Evolutionary conservation across 2,113 vertebrate genomes (phyloP).

Genomic region (Chunga burmeisteri): DNA sequence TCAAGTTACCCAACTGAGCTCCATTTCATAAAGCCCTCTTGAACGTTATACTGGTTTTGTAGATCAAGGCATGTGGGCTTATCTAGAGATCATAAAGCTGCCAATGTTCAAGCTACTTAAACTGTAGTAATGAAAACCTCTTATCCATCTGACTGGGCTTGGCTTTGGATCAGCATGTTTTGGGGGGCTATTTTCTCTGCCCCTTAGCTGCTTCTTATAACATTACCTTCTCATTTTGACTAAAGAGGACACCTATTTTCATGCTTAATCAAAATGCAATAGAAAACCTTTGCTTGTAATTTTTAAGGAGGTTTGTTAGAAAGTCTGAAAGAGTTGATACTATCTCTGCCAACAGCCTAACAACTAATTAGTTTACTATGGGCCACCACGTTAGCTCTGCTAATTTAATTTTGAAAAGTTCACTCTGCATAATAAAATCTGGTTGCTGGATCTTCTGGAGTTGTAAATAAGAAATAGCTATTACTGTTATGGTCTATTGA

Average conservation of each 20-base stretch:
- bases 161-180: background rate
- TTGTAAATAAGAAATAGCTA: conserved; percentile 21
- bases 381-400: background rate
- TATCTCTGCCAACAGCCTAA: background rate
- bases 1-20: background rate
- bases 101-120: background rate
- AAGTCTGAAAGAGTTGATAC: background rate
- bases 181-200: background rate
- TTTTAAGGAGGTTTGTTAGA: background rate
- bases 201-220: background rate
- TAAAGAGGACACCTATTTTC: background rate
- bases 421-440: conserved; percentile 1
- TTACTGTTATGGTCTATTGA: conserved; percentile 17
- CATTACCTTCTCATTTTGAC: background rate
- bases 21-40: background rate
- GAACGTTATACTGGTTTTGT: rapidly evolving
- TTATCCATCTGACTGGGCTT: background rate
- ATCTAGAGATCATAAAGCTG: background rate
- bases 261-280: background rate
- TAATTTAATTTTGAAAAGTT: conserved; percentile 46
- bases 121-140: background rate
- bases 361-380: conserved; percentile 9
- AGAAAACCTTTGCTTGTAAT: background rate
- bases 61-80: background rate
- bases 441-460: background rate